A percentile compares a stretch with the other conserved stretches of the same genome.
phyloP scores from a whole-genome alignment of 1,140 invertebrate genomes.

The Cydia pomonella region DNA sequence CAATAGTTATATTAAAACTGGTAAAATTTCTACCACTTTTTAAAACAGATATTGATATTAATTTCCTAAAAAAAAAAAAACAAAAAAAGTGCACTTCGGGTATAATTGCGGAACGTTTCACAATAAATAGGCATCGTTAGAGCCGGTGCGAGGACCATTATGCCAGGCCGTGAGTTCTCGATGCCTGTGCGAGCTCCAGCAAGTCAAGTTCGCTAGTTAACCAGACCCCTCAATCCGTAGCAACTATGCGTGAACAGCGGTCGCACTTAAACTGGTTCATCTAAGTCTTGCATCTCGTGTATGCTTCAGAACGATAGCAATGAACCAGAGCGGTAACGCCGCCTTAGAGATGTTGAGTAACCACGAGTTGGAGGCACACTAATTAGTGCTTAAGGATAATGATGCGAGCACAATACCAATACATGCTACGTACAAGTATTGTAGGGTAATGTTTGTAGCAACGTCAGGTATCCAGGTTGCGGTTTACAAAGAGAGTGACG shows the following conservation, averaged over 20 bases:
- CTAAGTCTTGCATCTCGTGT: background rate
- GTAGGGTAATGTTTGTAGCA: background rate
- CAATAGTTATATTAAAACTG: no score
- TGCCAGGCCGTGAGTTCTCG: slow-evolving; percentile 7
- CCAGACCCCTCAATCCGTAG: slow-evolving; percentile 30
- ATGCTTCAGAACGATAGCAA: background rate
- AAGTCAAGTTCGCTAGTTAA: slow-evolving; percentile 38
- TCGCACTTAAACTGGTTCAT: background rate
- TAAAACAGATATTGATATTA: no score
- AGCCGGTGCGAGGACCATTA: slow-evolving; percentile 46
- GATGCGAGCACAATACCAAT: slow-evolving; percentile 14
- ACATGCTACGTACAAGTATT: background rate
- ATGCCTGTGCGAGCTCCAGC: slow-evolving; percentile 12
- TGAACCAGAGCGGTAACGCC: background rate
- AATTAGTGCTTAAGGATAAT: slow-evolving; percentile 27
- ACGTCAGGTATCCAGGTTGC: background rate
- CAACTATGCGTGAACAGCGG: background rate
- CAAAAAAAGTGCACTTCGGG: slow-evolving; percentile 27
- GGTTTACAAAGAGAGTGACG: background rate
- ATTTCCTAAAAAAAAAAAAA: no score
- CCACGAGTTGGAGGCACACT: background rate
- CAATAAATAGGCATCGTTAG: slow-evolving; percentile 62
- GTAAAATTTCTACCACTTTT: no score
- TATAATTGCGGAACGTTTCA: slow-evolving; percentile 42
- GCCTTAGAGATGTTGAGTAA: slow-evolving; percentile 24